Conservation (phyloP, 2,113 vertebrate genomes). For the Pavo muticus region DNA sequence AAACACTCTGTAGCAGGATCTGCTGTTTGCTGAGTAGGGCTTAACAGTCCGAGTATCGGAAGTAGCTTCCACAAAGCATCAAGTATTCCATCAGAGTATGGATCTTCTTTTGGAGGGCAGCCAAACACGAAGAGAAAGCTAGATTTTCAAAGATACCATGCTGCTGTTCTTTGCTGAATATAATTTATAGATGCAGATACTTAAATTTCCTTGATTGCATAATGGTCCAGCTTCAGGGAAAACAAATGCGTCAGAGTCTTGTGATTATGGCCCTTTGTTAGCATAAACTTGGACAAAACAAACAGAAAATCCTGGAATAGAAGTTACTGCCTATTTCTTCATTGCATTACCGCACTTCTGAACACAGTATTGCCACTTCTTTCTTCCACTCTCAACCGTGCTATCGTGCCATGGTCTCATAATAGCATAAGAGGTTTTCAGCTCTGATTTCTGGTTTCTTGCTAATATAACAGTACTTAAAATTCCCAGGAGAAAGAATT, state of each 20-base stretch:
- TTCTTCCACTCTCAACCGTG: background rate
- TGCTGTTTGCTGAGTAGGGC: background rate
- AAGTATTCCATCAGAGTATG: background rate
- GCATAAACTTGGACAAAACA: background rate
- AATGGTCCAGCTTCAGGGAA: background rate
- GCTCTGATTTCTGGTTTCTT: background rate
- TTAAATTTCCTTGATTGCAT: background rate
- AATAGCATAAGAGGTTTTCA: background rate
- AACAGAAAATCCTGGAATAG: background rate
- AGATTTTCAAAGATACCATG: background rate
- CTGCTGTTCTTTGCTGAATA: background rate
- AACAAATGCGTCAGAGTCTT: background rate
- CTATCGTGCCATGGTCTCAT: background rate
- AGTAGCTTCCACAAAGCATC: background rate
- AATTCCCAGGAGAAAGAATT: background rate
- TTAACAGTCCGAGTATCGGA: background rate
- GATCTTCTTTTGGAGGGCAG: background rate
- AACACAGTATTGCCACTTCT: background rate
- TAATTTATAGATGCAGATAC: background rate
- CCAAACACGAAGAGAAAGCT: rapidly evolving
- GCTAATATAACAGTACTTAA: background rate
- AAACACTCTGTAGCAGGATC: background rate
- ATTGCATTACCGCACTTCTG: background rate
- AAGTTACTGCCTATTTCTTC: background rate
- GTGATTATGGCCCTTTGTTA: background rate